Percentiles rank a stretch among this genome's conserved stretches.
These are phyloP conservation scores for Willisornis vidua DNA, from an alignment of 2,113 vertebrate species.

Conservation along the genomic window DNA sequence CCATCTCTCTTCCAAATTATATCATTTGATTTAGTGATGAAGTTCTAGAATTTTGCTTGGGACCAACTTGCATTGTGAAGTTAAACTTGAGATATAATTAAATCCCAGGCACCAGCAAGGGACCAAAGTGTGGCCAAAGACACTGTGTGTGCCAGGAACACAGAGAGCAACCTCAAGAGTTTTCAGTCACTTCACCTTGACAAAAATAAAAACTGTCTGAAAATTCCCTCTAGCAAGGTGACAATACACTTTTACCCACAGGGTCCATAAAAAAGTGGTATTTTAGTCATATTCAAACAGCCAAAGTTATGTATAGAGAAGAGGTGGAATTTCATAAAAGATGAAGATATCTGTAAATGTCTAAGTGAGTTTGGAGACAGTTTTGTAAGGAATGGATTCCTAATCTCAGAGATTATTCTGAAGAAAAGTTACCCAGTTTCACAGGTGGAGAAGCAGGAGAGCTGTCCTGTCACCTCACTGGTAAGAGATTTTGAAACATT, in stretches of 20 bases:
- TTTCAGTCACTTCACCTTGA: background rate
- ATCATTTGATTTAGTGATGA: background rate
- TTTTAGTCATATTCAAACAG: background rate
- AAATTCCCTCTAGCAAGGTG: background rate
- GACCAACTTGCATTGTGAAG: background rate
- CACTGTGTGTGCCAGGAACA: background rate
- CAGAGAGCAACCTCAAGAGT: background rate
- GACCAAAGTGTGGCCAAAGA: background rate
- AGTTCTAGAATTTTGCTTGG: background rate
- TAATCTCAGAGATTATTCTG: background rate
- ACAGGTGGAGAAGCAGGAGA: background rate
- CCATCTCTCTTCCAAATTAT: background rate
- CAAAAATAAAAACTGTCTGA: background rate
- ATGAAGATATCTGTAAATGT: background rate
- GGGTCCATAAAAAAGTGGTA: background rate
- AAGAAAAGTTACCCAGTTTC: background rate
- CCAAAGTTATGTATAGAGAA: background rate
- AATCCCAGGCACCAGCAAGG: background rate
- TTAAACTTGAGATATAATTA: background rate
- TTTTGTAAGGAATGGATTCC: background rate
- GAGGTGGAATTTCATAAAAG: background rate
- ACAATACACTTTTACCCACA: background rate
- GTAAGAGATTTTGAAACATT: background rate
- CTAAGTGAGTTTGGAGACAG: background rate
- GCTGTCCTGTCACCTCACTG: background rate